Conservation (phyloP, 2,888 invertebrate species). For the Mesodorylaimus sp. region DNA sequence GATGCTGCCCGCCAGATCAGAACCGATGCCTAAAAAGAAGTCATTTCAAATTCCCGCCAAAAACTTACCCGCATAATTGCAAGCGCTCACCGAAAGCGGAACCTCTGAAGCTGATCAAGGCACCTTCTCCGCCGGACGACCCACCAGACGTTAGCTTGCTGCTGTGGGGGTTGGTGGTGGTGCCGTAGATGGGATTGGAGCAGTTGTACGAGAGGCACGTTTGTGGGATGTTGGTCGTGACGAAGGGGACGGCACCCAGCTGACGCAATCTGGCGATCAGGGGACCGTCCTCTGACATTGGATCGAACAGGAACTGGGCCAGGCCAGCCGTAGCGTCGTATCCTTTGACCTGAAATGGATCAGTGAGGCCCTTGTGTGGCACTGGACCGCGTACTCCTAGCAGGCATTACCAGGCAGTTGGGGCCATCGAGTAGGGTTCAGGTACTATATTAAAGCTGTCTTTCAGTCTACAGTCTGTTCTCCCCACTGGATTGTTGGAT, state of each 20-base stretch:
- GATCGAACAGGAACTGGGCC: constrained; percentile 24
- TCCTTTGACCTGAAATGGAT: constrained; percentile 19
- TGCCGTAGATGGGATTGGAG: constrained; percentile 33
- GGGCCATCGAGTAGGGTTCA: too few relatives aligned
- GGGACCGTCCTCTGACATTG: constrained; percentile 16
- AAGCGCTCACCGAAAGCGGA: too few relatives aligned
- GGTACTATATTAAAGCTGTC: too few relatives aligned
- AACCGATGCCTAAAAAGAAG: too few relatives aligned
- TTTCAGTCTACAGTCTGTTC: too few relatives aligned
- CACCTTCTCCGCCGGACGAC: constrained; percentile 36
- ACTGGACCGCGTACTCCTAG: not conserved
- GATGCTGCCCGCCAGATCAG: constrained; percentile 37
- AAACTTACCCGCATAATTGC: too few relatives aligned
- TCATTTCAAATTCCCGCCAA: too few relatives aligned
- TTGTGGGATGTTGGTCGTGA: constrained; percentile 35
- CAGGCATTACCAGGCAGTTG: too few relatives aligned
- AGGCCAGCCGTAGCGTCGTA: constrained; percentile 27
- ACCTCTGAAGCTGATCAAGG: constrained; percentile 34
- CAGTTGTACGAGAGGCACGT: constrained; percentile 25
- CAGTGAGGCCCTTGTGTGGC: not conserved
- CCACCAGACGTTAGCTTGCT: constrained; percentile 33
- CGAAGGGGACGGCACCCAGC: constrained; percentile 38
- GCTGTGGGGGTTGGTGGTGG: constrained; percentile 33
- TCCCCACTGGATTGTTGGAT: too few relatives aligned
- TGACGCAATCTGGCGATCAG: constrained; percentile 18